Conservation (phyloP, 2,113 vertebrate genomes). For the Percina caprodes region DNA sequence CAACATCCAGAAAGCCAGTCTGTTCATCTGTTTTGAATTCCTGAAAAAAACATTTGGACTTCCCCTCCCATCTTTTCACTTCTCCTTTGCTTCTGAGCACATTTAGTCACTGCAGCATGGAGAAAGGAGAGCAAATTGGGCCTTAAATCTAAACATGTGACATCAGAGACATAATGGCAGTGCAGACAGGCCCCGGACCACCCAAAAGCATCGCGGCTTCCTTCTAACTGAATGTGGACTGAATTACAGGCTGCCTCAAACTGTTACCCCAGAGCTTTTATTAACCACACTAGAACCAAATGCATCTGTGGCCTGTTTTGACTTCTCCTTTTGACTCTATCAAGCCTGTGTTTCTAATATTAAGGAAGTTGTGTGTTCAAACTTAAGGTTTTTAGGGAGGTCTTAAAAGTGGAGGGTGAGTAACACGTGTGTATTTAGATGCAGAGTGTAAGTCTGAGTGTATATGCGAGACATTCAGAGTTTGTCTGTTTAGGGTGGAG, state of each 20-base stretch:
- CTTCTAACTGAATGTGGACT: constrained; percentile 63
- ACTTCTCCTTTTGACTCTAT: constrained; percentile 63
- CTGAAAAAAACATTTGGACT: constrained; percentile 26
- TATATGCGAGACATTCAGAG: background rate
- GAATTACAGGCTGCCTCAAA: constrained; percentile 52
- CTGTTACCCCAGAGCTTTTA: constrained; percentile 63
- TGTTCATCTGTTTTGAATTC: constrained; percentile 54
- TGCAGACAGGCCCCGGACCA: constrained; percentile 63
- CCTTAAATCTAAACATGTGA: constrained; percentile 79
- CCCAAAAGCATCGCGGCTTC: constrained; percentile 65
- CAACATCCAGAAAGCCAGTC: constrained; percentile 37
- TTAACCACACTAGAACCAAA: constrained; percentile 66
- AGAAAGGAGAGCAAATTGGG: constrained; percentile 69
- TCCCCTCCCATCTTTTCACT: constrained; percentile 44
- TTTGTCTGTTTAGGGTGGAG: constrained; percentile 47
- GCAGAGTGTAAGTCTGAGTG: background rate
- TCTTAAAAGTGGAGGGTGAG: constrained; percentile 5
- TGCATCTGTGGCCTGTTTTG: constrained; percentile 57
- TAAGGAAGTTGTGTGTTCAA: constrained; percentile 51
- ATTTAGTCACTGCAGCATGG: constrained; percentile 38
- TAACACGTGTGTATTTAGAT: constrained; percentile 15
- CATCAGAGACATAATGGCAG: constrained; percentile 74
- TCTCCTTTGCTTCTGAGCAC: constrained; percentile 49
- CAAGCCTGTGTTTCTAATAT: constrained; percentile 14
- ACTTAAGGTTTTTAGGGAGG: constrained; percentile 6